Evolutionary conservation across 2,888 invertebrate genomes (phyloP).

Genomic region (Eupithecia subumbrata): DNA sequence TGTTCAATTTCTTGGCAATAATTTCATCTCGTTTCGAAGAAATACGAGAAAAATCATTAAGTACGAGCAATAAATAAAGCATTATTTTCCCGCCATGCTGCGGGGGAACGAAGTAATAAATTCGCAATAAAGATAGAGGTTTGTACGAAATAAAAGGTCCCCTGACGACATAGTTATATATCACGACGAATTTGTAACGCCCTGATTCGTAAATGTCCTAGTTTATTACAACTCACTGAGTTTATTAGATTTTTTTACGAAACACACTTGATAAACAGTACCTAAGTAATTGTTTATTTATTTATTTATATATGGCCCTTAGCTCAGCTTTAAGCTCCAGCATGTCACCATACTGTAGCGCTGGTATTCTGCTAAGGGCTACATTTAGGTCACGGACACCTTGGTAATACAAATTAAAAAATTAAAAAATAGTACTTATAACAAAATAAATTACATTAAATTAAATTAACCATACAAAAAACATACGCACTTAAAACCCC

Average conservation of each 20-base stretch:
- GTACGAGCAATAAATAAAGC: conserved; percentile 64
- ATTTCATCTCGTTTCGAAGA: conserved; percentile 18
- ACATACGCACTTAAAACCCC: too few species aligned
- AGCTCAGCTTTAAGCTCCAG: too few species aligned
- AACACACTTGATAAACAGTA: conserved; percentile 25
- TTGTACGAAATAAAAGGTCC: conserved; percentile 62
- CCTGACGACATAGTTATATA: conserved; percentile 50
- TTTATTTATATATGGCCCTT: too few species aligned
- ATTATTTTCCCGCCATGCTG: conserved; percentile 61
- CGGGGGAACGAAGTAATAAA: conserved; percentile 63
- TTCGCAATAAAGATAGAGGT: conserved; percentile 66
- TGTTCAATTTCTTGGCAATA: background rate
- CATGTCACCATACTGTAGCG: too few species aligned
- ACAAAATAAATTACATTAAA: too few species aligned
- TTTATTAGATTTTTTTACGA: conserved; percentile 35
- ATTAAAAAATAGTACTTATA: too few species aligned
- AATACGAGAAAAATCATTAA: conserved; percentile 59
- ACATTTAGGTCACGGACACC: too few species aligned
- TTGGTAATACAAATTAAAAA: too few species aligned
- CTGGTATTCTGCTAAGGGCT: too few species aligned
- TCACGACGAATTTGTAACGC: conserved; percentile 60
- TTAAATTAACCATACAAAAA: too few species aligned
- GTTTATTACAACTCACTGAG: too few species aligned
- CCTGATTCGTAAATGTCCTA: conserved; percentile 53
- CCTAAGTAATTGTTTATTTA: too few species aligned